phyloP scores from a whole-genome alignment of 2,797 vertebrate species.

The Pseudochaenichthys georgianus region DNA sequence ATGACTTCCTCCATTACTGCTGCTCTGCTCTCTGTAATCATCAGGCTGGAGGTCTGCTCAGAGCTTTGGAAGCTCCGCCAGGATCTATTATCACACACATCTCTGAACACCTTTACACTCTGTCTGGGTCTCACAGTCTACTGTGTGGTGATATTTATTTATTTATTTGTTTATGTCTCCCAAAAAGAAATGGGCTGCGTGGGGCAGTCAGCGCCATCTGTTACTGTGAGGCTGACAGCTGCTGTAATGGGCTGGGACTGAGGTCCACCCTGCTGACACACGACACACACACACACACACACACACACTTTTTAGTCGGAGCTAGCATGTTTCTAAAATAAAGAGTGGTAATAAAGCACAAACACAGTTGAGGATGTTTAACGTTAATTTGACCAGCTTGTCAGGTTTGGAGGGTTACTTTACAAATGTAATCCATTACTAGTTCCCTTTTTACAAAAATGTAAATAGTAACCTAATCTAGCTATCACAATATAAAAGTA shows the following conservation, averaged over 20 bases:
- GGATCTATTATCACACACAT: slow-evolving; percentile 43
- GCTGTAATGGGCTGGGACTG: slow-evolving; percentile 54
- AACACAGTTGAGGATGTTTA: neutral
- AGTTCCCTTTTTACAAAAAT: no score
- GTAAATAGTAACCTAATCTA: no score
- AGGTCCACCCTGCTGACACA: slow-evolving; percentile 36
- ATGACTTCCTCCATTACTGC: slow-evolving; percentile 31
- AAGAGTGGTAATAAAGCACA: neutral
- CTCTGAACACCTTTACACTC: slow-evolving; percentile 56
- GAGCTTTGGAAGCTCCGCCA: slow-evolving; percentile 37
- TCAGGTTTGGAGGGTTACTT: no score
- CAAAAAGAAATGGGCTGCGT: slow-evolving; percentile 44
- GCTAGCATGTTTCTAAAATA: neutral
- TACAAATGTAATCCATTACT: no score
- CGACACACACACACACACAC: slow-evolving; percentile 17
- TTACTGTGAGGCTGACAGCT: slow-evolving; percentile 54
- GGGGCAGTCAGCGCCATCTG: slow-evolving; percentile 55
- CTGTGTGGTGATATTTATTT: slow-evolving; percentile 30
- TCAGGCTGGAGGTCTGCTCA: slow-evolving; percentile 46
- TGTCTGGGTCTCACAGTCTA: slow-evolving; percentile 46
- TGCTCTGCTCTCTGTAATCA: slow-evolving; percentile 41
- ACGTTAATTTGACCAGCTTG: no score
- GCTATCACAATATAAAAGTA: no score
- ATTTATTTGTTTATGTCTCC: slow-evolving; percentile 61
- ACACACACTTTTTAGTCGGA: neutral